phyloP scores from a whole-genome alignment of 2,113 vertebrate genomes.

The Miniopterus natalensis region DNA sequence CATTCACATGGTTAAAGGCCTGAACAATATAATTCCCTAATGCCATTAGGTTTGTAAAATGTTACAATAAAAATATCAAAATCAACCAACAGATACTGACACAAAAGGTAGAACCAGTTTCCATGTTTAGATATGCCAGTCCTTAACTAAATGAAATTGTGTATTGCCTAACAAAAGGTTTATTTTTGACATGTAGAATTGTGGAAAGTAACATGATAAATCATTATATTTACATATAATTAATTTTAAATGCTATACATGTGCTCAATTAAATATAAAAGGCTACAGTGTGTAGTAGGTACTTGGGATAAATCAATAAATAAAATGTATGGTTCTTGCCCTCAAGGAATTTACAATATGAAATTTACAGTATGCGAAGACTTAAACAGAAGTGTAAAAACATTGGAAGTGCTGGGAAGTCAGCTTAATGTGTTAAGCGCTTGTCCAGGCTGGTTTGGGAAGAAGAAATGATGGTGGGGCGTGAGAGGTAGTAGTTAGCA shows the following conservation, averaged over 20 bases:
- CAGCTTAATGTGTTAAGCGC: not conserved
- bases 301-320: not conserved
- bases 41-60: constrained; percentile 3
- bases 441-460: not conserved
- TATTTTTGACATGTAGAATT: constrained; percentile 32
- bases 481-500: not conserved
- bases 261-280: not conserved
- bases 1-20: not conserved
- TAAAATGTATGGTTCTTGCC: not conserved
- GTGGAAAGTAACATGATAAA: constrained; percentile 18
- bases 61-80: constrained; percentile 56
- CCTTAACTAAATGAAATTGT: not conserved
- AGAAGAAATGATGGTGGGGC: not conserved
- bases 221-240: constrained; percentile 27
- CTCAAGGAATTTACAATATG: constrained; percentile 1
- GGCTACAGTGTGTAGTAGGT: not conserved
- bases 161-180: not conserved
- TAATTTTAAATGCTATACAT: constrained; percentile 16
- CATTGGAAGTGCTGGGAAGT: constrained; percentile 1
- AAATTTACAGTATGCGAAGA: not conserved
- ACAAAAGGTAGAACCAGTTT: constrained; percentile 23
- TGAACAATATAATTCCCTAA: constrained; percentile 27
- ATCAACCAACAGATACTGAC: constrained; percentile 1
- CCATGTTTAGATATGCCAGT: not conserved
- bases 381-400: not conserved